A percentile compares a stretch with the other conserved stretches of the same genome.
Evolutionary conservation across 2,797 vertebrate genomes (phyloP).

Genomic region (Myotis vivesi): DNA sequence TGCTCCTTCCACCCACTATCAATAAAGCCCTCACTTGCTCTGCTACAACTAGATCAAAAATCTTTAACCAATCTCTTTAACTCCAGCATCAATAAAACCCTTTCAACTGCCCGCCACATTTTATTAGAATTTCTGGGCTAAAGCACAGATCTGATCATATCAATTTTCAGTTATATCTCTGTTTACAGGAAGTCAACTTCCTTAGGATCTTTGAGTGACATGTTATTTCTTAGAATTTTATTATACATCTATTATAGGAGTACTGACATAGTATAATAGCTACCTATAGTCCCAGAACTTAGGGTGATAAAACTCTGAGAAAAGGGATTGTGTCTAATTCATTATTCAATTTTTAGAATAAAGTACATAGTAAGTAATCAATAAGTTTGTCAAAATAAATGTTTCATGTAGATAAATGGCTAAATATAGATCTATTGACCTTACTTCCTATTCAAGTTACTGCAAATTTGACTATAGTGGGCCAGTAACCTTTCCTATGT

Average conservation of each 20-base stretch:
- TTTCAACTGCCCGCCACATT: not conserved
- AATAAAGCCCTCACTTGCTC: not conserved
- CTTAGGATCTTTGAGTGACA: not conserved
- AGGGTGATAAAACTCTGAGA: not conserved
- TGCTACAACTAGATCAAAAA: not conserved
- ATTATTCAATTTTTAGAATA: not conserved
- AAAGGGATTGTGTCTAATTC: not conserved
- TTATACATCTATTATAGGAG: not conserved
- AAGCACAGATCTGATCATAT: not conserved
- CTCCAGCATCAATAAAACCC: not conserved
- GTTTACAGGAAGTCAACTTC: not conserved
- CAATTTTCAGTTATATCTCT: not conserved
- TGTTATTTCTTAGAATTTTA: not conserved
- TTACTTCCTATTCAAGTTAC: not conserved
- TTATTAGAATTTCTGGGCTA: not conserved
- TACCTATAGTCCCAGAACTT: not conserved
- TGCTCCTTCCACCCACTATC: not conserved
- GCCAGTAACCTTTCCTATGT: not conserved
- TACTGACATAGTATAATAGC: not conserved
- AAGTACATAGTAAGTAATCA: not conserved
- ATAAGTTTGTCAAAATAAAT: not conserved
- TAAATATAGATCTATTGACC: slow-evolving; percentile 9
- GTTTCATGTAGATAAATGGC: not conserved
- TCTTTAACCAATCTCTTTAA: not conserved
- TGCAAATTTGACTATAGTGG: not conserved